Percentiles rank a stretch among this genome's conserved stretches.
These are phyloP conservation scores for Acanthisitta chloris DNA, from an alignment of 2,113 vertebrate genomes.

Conservation along the genomic window DNA sequence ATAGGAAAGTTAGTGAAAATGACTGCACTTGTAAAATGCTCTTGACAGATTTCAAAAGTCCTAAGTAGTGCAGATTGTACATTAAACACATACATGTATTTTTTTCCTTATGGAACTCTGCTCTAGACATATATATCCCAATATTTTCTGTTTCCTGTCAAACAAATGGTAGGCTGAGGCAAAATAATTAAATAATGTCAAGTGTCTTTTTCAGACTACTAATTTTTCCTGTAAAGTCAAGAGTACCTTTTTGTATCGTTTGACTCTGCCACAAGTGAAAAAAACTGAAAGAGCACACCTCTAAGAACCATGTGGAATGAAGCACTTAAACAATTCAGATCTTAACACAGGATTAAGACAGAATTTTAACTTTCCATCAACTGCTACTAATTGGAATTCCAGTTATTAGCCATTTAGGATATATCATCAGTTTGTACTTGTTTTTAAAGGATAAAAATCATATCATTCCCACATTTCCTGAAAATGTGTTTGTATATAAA, in stretches of 20 bases:
- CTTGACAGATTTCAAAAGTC: neutral
- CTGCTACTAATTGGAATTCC: neutral
- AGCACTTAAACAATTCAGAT: neutral
- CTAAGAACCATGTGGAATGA: neutral
- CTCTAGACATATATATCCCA: neutral
- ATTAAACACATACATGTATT: neutral
- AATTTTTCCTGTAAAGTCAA: neutral
- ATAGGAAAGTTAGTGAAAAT: neutral
- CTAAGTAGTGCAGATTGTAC: neutral
- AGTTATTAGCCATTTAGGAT: neutral
- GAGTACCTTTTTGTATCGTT: neutral
- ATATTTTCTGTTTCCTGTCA: neutral
- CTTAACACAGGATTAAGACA: neutral
- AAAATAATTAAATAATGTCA: neutral
- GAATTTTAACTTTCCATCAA: neutral
- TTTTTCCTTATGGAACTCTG: neutral
- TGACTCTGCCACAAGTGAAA: neutral
- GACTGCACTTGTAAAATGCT: neutral
- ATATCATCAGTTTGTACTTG: accelerated
- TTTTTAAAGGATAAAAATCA: neutral
- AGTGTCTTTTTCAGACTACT: neutral
- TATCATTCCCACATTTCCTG: neutral
- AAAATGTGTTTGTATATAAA: neutral
- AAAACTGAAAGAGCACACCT: neutral
- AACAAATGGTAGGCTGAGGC: neutral